These are phyloP conservation scores for Percina caprodes DNA, from an alignment of 2,113 vertebrate species.

Conservation along the genomic window DNA sequence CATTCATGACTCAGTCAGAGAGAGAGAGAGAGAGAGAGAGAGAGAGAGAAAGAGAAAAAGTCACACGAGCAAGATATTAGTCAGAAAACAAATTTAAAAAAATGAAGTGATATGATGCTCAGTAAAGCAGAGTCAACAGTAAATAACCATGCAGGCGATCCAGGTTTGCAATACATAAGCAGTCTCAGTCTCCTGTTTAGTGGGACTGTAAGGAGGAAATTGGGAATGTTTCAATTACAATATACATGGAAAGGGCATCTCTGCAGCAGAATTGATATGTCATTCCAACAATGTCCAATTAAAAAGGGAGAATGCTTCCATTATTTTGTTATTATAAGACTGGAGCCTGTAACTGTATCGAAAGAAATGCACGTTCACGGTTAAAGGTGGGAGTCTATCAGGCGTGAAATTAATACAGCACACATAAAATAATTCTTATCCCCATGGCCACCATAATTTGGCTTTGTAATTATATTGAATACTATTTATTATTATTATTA, in stretches of 20 bases:
- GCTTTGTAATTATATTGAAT: conserved; percentile 72
- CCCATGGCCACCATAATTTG: conserved; percentile 76
- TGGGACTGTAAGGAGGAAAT: conserved; percentile 44
- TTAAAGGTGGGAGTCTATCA: conserved; percentile 83
- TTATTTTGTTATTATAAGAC: conserved; percentile 83
- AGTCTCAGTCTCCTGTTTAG: conserved; percentile 39
- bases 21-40: conserved; percentile 9
- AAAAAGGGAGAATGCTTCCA: conserved; percentile 82
- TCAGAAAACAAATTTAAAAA: conserved; percentile 15
- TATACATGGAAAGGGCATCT: conserved; percentile 83
- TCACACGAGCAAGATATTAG: conserved; percentile 34
- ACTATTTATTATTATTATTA: too few species aligned
- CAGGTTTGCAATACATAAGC: conserved; percentile 50
- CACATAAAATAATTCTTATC: conserved; percentile 82
- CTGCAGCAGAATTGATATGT: conserved; percentile 81
- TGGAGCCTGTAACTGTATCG: conserved; percentile 54
- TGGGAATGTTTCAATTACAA: conserved; percentile 84
- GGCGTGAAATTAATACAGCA: conserved; percentile 85
- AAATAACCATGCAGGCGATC: conserved; percentile 19
- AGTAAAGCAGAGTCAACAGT: conserved; percentile 45
- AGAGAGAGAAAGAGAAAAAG: conserved; percentile 15
- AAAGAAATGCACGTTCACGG: conserved; percentile 69
- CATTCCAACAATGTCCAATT: conserved; percentile 87
- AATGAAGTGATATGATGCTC: conserved; percentile 26
- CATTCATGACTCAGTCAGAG: conserved; percentile 27